These are phyloP conservation scores for Dicerorhinus sumatrensis DNA, from an alignment of 2,113 vertebrate species.

Conservation along the genomic window DNA sequence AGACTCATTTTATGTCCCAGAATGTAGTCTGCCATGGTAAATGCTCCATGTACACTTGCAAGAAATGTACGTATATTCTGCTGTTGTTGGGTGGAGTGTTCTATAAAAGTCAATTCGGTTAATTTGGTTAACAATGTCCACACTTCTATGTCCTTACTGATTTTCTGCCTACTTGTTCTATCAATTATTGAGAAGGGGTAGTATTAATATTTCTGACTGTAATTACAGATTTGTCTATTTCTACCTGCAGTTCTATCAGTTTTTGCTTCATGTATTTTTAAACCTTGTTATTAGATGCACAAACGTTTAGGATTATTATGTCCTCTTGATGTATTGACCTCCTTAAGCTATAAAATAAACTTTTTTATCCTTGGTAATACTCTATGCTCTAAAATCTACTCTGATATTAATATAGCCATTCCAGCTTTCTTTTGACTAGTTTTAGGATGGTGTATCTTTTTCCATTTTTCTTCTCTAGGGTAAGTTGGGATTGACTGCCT, in stretches of 20 bases:
- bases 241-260: background rate
- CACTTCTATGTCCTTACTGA: background rate
- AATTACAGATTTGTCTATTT: background rate
- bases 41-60: background rate
- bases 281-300: background rate
- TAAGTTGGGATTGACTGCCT: constrained; percentile 43
- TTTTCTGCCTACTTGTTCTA: background rate
- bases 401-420: background rate
- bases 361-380: background rate
- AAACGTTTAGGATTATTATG: background rate
- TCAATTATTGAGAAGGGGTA: background rate
- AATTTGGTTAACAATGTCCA: background rate
- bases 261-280: constrained; percentile 24
- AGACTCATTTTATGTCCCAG: background rate
- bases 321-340: background rate
- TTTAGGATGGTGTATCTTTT: constrained; percentile 9
- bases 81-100: background rate
- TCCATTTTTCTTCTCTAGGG: background rate
- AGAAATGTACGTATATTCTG: background rate
- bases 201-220: background rate
- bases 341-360: background rate
- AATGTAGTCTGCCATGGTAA: background rate
- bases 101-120: background rate
- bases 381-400: constrained; percentile 44
- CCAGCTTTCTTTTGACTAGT: background rate